A percentile compares a stretch with the other conserved stretches of the same genome.
phyloP scores from a whole-genome alignment of 2,888 invertebrate genomes.

The Leucophora obtusa region DNA sequence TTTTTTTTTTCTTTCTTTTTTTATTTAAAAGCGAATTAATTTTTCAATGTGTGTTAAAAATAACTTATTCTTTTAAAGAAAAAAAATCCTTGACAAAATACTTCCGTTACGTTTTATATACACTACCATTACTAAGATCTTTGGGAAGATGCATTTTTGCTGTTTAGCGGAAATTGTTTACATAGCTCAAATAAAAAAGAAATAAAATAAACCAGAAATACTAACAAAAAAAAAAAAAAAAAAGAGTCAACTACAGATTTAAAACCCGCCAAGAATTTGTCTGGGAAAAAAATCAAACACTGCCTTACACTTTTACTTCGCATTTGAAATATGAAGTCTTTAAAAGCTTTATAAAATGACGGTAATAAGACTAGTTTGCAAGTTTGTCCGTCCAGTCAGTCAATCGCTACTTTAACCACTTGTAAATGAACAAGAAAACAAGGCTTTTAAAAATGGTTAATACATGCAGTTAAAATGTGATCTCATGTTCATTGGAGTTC shows the following conservation, averaged over 20 bases:
- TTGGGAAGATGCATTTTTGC: slow-evolving; percentile 6
- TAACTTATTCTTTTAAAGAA: neutral
- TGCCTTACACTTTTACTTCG: slow-evolving; percentile 41
- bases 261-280: slow-evolving; percentile 57
- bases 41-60: slow-evolving; percentile 3
- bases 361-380: slow-evolving; percentile 29
- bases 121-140: neutral
- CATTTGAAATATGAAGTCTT: slow-evolving; percentile 23
- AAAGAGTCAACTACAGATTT: slow-evolving; percentile 20
- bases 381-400: neutral
- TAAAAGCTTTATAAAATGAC: slow-evolving; percentile 10
- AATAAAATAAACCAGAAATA: slow-evolving; percentile 4
- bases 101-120: slow-evolving; percentile 52
- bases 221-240: no score
- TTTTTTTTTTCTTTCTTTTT: neutral
- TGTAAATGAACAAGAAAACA: slow-evolving; percentile 3
- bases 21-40: neutral
- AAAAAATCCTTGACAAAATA: slow-evolving; percentile 54
- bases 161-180: slow-evolving; percentile 58
- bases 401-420: neutral
- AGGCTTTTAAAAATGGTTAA: slow-evolving; percentile 8
- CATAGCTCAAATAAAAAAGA: slow-evolving; percentile 44
- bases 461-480: slow-evolving; percentile 15
- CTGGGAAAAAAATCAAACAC: slow-evolving; percentile 48
- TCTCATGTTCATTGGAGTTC: slow-evolving; percentile 1